A percentile compares a stretch with the other conserved stretches of the same genome.
Conservation (phyloP, 2,113 vertebrate genomes). For the Bos javanicus region DNA sequence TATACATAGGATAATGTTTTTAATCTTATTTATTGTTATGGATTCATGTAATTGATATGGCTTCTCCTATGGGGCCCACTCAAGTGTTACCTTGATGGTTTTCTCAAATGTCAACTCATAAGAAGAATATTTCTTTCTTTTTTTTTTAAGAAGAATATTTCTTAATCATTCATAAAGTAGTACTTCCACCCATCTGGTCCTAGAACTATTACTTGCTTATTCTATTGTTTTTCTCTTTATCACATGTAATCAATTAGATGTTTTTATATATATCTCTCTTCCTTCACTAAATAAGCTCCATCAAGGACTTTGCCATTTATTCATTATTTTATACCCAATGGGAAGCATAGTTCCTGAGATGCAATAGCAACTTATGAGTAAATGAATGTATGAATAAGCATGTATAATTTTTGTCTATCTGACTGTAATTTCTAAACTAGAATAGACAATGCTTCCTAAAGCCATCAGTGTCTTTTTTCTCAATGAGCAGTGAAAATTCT, state of each 20-base stretch:
- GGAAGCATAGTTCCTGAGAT: not conserved
- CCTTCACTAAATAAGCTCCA: no score
- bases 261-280: not conserved
- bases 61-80: not conserved
- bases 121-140: not conserved
- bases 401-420: not conserved
- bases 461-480: not conserved
- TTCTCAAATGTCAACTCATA: not conserved
- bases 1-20: not conserved
- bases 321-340: not conserved
- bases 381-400: not conserved
- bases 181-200: accelerated
- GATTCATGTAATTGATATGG: not conserved
- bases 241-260: not conserved
- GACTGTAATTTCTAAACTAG: not conserved
- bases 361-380: not conserved
- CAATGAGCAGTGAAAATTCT: not conserved
- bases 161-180: not conserved
- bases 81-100: not conserved
- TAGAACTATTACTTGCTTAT: not conserved
- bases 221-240: not conserved
- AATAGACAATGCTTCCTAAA: not conserved
- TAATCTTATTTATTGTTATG: not conserved
- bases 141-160: no score
- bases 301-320: not conserved